Conservation (phyloP, 2,113 vertebrate genomes). For the Nothoprocta perdicaria region DNA sequence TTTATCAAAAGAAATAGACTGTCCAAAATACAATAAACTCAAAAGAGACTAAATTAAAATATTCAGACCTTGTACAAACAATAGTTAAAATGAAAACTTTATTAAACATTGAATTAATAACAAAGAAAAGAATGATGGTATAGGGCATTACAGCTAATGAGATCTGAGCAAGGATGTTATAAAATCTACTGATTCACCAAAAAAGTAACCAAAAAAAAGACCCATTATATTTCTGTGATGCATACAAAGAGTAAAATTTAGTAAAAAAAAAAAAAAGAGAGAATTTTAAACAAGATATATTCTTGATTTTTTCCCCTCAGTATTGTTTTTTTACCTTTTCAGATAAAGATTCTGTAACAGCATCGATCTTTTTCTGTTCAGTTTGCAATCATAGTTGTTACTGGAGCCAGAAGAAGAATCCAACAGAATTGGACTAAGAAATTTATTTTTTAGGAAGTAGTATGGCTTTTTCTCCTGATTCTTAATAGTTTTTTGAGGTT, state of each 20-base stretch:
- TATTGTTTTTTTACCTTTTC: neutral
- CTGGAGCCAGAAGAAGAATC: neutral
- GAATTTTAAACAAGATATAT: neutral
- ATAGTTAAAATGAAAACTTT: neutral
- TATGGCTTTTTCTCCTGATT: neutral
- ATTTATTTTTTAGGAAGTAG: neutral
- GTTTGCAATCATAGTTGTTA: neutral
- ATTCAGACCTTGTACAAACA: neutral
- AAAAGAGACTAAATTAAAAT: neutral
- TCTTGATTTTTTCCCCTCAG: neutral
- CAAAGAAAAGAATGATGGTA: neutral
- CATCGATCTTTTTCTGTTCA: neutral
- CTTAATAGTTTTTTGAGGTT: neutral
- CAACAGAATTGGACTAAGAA: neutral
- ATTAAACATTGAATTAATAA: rapidly evolving
- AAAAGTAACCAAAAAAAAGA: neutral
- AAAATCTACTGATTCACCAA: neutral
- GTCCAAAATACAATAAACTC: neutral
- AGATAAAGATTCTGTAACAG: neutral
- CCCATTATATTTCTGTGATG: rapidly evolving
- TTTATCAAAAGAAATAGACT: neutral
- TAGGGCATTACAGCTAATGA: neutral
- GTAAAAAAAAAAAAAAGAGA: neutral
- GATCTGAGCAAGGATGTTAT: neutral
- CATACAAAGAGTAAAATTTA: neutral